phyloP scores from a whole-genome alignment of 2,113 vertebrate species.

The Austrofundulus limnaeus region DNA sequence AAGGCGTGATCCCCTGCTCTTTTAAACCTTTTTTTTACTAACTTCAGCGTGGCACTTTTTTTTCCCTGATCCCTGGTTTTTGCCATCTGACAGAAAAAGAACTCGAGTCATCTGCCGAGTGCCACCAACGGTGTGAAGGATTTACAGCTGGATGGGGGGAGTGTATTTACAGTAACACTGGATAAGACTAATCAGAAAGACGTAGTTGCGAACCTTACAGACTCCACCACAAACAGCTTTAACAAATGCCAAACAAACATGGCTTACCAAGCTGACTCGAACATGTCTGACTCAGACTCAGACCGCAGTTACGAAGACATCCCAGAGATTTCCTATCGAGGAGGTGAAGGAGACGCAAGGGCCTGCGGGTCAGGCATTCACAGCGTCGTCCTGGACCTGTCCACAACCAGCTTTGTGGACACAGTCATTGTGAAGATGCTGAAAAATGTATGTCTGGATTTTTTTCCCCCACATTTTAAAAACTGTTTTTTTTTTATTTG shows the following conservation, averaged over 20 bases:
- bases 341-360: not conserved
- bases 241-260: constrained; percentile 54
- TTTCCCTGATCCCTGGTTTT: constrained; percentile 1
- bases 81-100: constrained; percentile 23
- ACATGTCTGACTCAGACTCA: constrained; percentile 41
- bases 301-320: constrained; percentile 23
- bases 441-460: constrained; percentile 83
- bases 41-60: not conserved
- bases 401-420: constrained; percentile 85
- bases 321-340: not conserved
- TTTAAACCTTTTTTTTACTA: not conserved
- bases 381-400: constrained; percentile 86
- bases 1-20: constrained; percentile 38
- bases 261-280: constrained; percentile 52
- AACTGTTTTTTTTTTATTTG: too few species aligned
- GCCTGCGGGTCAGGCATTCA: constrained; percentile 48
- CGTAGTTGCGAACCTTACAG: constrained; percentile 35
- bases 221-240: constrained; percentile 16
- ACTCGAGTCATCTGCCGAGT: constrained; percentile 1
- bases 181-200: constrained; percentile 19
- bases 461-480: too few species aligned
- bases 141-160: constrained; percentile 3
- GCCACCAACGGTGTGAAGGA: constrained; percentile 1
- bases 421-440: constrained; percentile 86
- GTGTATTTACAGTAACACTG: constrained; percentile 7